Evolutionary conservation across 2,888 invertebrate genomes (phyloP), one percentile per base, ranked within the genome.

Genomic region (Galeopsomyia nigrocyanea): DNA sequence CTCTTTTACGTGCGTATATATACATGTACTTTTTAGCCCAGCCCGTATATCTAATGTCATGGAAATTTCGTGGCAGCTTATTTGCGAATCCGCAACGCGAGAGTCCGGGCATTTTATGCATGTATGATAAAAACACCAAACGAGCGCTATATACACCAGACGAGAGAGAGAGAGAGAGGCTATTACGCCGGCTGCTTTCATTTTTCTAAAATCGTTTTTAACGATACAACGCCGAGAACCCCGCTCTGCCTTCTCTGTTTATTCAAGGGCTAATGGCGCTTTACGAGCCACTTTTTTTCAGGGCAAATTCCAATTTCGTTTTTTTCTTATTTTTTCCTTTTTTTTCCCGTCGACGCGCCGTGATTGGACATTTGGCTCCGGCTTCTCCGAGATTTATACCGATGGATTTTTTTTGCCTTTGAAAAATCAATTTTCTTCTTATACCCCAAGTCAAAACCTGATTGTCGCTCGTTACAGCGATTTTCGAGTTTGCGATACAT

Each of bases 41-140:
- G 14, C 58, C 68, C 64, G 75, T 66, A 76, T 76, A 76, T 79
- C 77, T 78, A 80, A 81, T 79, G 78, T 73, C 78, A 77, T 77
- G 78, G 79, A 79, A 79, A 81, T 80, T 78, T 78, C 76, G 77
- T 78, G 76, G 74, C 68, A 62, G 56, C 66, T 71, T 71, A 71
- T 71, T 68, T 68, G 73, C 68, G 64, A 73, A 73, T 73, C 72
- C 58, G 31, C 5, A 26, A 26, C 5, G 39, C 13, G 13, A 3
- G 39, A 39, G 39, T 50, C 31, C 58, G 63, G 22, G 62, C 68
- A 50, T 69, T 39, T 63, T 70, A 64, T 58, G 69, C 58, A 64
- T 63, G 62, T 71, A 68, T 61, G 68, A 73, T 73, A 73, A 73
- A 73, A 65, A 65, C 58, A 39, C 7, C 64, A 58, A 64, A 55